These are phyloP conservation scores for Phocoena phocoena DNA, from an alignment of 2,113 vertebrate species.

Conservation along the genomic window DNA sequence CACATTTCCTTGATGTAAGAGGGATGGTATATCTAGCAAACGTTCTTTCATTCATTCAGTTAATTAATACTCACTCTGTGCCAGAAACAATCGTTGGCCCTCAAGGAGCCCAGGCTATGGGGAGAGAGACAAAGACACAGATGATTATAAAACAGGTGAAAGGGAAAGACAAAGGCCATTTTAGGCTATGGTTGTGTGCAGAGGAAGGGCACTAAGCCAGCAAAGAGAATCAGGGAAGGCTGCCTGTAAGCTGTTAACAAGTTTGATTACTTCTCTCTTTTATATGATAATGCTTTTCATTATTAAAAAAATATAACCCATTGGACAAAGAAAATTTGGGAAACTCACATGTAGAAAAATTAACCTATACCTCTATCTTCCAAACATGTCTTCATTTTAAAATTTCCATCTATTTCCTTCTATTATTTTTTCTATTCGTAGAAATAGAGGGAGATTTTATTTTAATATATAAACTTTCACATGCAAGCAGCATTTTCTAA, in stretches of 20 bases:
- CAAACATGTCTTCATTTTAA: neutral
- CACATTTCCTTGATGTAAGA: neutral
- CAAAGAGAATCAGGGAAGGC: neutral
- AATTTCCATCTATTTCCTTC: neutral
- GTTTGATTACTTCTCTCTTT: neutral
- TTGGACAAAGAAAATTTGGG: neutral
- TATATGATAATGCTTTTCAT: neutral
- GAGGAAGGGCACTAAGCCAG: neutral
- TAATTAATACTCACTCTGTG: neutral
- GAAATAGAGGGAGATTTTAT: neutral
- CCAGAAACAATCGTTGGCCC: neutral
- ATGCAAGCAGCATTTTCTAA: neutral
- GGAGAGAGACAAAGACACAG: neutral
- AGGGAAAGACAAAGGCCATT: neutral
- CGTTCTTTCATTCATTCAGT: neutral
- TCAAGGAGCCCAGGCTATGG: neutral
- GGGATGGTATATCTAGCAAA: neutral
- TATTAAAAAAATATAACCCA: neutral
- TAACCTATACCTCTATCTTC: neutral
- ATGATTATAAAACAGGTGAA: neutral
- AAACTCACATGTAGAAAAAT: neutral
- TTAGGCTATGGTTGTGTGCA: too few species aligned
- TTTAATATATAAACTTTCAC: neutral
- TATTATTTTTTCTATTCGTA: neutral
- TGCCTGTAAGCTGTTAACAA: neutral